Conservation (phyloP, 2,113 vertebrate species). For the Oophaga pumilio region DNA sequence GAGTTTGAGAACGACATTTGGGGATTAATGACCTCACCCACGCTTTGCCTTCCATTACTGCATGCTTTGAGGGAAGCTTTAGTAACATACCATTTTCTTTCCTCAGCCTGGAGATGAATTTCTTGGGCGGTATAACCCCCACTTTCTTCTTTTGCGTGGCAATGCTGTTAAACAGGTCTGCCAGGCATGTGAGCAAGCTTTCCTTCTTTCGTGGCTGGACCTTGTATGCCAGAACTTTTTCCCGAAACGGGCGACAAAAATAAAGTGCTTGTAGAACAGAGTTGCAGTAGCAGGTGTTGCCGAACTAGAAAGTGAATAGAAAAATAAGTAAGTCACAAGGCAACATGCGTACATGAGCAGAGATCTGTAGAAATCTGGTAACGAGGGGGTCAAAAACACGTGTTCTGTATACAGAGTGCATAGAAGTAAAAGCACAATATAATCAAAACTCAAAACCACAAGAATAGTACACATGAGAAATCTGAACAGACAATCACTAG, state of each 20-base stretch:
- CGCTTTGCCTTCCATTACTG: too few relatives aligned
- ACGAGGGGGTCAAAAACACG: background rate
- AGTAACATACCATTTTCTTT: conserved; percentile 84
- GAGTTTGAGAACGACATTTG: too few relatives aligned
- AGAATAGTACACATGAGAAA: too few relatives aligned
- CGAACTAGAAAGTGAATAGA: conserved; percentile 74
- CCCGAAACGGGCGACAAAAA: conserved; percentile 91
- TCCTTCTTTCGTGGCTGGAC: conserved; percentile 89
- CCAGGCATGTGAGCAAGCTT: conserved; percentile 87
- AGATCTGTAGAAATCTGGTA: background rate
- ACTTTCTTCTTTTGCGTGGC: conserved; percentile 94
- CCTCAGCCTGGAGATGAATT: conserved; percentile 88
- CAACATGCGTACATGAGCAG: background rate
- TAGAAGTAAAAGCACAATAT: too few relatives aligned
- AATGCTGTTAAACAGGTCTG: conserved; percentile 92
- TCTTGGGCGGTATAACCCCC: conserved; percentile 92
- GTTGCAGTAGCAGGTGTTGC: conserved; percentile 96
- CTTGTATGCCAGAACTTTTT: conserved; percentile 92
- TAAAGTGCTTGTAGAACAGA: conserved; percentile 93
- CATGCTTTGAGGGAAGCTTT: too few relatives aligned
- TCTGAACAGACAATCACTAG: too few relatives aligned
- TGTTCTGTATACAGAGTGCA: background rate
- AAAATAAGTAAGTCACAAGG: background rate
- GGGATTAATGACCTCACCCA: too few relatives aligned
- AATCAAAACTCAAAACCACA: too few relatives aligned